phyloP scores from a whole-genome alignment of 2,113 vertebrate species.

The Hypocryptadius cinnamomeus region DNA sequence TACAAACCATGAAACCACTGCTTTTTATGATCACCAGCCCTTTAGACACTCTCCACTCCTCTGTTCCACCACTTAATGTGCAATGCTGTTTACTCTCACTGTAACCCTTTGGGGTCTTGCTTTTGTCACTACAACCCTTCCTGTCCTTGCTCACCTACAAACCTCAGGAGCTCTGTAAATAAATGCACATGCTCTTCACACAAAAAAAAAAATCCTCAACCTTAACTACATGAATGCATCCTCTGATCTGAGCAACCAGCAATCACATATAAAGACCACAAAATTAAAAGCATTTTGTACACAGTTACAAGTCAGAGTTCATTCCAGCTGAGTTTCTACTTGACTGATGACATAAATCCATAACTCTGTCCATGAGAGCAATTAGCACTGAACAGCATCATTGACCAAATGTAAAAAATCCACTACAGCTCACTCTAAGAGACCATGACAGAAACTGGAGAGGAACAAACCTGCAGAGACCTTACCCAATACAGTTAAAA shows the following conservation, averaged over 20 bases:
- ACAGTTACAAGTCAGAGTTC: not conserved
- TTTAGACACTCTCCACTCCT: not conserved
- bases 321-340: not conserved
- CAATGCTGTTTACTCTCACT: not conserved
- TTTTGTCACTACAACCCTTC: not conserved
- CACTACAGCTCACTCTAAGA: not conserved
- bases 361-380: not conserved
- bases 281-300: not conserved
- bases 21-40: not conserved
- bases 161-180: not conserved
- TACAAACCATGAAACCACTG: not conserved
- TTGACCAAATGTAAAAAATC: not conserved
- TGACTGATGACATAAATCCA: not conserved
- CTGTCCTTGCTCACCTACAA: not conserved
- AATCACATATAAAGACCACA: not conserved
- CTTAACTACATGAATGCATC: not conserved
- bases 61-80: not conserved
- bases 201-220: not conserved
- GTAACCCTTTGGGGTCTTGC: not conserved
- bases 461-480: not conserved
- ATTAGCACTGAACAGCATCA: not conserved
- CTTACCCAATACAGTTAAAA: not conserved
- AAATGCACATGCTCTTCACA: accelerated
- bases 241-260: not conserved
- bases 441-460: not conserved